Evolutionary conservation across 2,797 vertebrate species (phyloP), one percentile per base, ranked within the genome.

Genomic region (Crocidura indochinensis): DNA sequence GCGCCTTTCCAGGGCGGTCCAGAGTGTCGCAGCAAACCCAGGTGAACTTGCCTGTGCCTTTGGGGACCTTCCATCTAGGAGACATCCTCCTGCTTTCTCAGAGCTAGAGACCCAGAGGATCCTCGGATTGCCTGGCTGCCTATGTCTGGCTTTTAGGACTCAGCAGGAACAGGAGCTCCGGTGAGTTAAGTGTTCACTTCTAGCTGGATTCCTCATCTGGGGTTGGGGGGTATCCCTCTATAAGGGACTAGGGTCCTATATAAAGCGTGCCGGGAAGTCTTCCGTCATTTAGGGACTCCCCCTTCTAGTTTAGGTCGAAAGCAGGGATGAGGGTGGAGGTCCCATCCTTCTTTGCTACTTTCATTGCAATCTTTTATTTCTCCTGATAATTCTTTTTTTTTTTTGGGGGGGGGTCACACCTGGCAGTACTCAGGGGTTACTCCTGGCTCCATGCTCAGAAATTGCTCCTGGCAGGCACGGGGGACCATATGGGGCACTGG

Each of bases 161-260:
- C 88, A 67, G 62, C 85, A 76, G 77, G 69, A 88, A n/a, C 74
- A 29, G 20, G 82, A 38, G 51, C 51, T 60, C 60, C 0, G 22
- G 46, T 47, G 49, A 64, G 84, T 91, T 22, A 82, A 77, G 93
- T 68, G 10, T 78, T 14, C 83, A 94, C 29, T 87, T 27, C 17
- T 26, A 68, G 62, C 65, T 80, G n/a, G 76, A 91, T 77, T 49
- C 44, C 20, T 29, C 51, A 29, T 67, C 51, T 60, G 71, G 38
- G 47, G n/a, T n/a, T n/a, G n/a, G 49, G 29, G 65, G 47, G 38
- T 38, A 62, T 6, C 72, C 7, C 62, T 20, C 44, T 44, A 24
- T 22, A 19, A 64, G 24, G 60, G 17, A 20, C 60, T 8, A 3
- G 60, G 60, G 60, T 22, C 51, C 38, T 38, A 38, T 38, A 38